Evolutionary conservation across 2,797 vertebrate genomes (phyloP).

Genomic region (Rhinophrynus dorsalis): DNA sequence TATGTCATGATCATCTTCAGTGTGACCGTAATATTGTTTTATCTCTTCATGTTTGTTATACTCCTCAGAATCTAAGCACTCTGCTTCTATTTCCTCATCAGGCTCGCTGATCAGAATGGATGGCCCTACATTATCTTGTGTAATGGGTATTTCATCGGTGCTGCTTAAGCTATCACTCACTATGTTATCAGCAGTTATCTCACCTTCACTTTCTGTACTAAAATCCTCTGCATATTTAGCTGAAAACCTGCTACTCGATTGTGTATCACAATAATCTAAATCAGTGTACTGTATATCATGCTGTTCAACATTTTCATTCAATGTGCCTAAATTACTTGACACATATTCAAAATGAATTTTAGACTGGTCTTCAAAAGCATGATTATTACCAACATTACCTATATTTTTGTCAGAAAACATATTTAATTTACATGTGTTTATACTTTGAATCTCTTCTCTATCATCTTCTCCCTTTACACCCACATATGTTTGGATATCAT

Average conservation of each 20-base stretch:
- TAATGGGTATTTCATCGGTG: slow-evolving; percentile 10
- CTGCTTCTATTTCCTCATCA: slow-evolving; percentile 51
- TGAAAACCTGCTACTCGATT: slow-evolving; percentile 39
- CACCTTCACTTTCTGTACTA: not conserved
- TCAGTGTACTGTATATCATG: slow-evolving; percentile 1
- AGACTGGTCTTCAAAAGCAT: slow-evolving; percentile 24
- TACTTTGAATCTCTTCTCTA: not conserved
- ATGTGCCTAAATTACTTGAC: not conserved
- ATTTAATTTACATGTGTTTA: slow-evolving; percentile 11
- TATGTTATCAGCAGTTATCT: slow-evolving; percentile 39
- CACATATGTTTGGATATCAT: not conserved
- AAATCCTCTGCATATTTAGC: slow-evolving; percentile 14
- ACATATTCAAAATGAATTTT: slow-evolving; percentile 25
- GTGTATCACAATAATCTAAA: slow-evolving; percentile 20
- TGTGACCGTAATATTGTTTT: slow-evolving; percentile 45
- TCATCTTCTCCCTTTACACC: not conserved
- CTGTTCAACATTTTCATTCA: not conserved
- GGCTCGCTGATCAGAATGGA: slow-evolving; percentile 58
- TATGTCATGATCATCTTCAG: slow-evolving; percentile 57
- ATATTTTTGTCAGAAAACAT: slow-evolving; percentile 53
- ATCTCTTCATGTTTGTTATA: slow-evolving; percentile 41
- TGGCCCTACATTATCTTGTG: slow-evolving; percentile 34
- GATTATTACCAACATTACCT: slow-evolving; percentile 48
- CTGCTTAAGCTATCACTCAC: slow-evolving; percentile 44
- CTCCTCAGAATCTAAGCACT: slow-evolving; percentile 59